Base-by-base conservation (phyloP, 2,113 vertebrate species). In the Asarcornis scutulata region DNA sequence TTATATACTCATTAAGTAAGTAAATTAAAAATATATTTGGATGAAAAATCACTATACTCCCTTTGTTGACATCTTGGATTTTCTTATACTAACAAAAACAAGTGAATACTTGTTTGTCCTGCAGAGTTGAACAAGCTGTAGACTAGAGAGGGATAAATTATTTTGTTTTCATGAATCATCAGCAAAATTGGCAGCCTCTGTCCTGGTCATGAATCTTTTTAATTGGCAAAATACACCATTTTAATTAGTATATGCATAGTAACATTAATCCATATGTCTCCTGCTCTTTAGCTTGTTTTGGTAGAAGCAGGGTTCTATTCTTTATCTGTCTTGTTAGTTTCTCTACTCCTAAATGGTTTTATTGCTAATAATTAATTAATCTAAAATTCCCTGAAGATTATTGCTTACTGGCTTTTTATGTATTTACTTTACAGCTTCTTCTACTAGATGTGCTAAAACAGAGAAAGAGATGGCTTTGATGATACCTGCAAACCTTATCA, bases 401-500 rank as follows among this genome's bases (percentile, higher is more conserved):
- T 44, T 91, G 31, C 64, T 88, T 90, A 60, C 46, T 87, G 34
- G 21, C 15, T 56, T 80, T 4, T 60, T 83, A 82, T 18, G 13
- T 21, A 56, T 18, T 78, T 88, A 21, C 77, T 83, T 10, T 18
- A 34, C 42, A 90, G 22, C 56, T 52, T 66, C 78, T 69, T 66
- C 38, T 80, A 66, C n/a, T 67, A 67, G 14, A 16, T 78, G 25
- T 55, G 20, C 52, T 92, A 66, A 71, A 80, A 81, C 78, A 80
- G 36, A 59, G 29, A 15, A 75, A 60, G 36, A 79, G 32, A 62
- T 85, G 25, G 17, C 55, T 95, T 12, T 15, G 23, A 74, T 91
- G 4, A 46, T 60, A 91, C 62, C 52, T 95, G 69, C 93, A 85
- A 95, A 86, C 7, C 36, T 92, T 77, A 72, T 82, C 62, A 67